Evolutionary conservation across 2,888 invertebrate species (phyloP), one percentile per base, ranked within the genome.

Genomic region (Volucella inanis): DNA sequence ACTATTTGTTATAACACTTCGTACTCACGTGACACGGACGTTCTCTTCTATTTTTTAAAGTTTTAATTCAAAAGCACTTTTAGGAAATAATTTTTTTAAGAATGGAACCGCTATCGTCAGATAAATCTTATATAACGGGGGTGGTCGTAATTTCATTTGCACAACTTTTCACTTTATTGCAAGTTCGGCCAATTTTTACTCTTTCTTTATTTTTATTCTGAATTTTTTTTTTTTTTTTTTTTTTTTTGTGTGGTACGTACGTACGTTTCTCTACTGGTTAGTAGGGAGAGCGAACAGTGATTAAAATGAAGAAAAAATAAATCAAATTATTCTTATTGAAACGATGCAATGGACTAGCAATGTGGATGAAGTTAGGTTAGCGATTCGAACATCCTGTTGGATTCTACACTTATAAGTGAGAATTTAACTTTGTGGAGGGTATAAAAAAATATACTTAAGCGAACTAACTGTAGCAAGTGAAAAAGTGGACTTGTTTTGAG

Each of bases 131-230:
- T 85, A 85, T 85, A 85, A 85, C 67, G 75, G 81, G 77, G 67
- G 72, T 82, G 75, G 80, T 81, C 81, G 81, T 76, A 76, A 77
- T 77, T 85, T 80, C 76, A 76, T 85, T 77, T 72, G 76, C 85
- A 81, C 81, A 81, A 85, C 76, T 85, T 85, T 85, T 81, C 81
- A 85, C 77, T 85, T 80, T 76, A 76, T 85, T 75, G 70, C 75
- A 54, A 79, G 70, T 75, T 79, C 79, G 43, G 74, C 64, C 62
- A 79, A 78, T 61, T 78, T 57, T 68, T 78, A 18, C 8, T 47
- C 49, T 39, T 55, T 57, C 64, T 62, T 41, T 50, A 31, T 15
- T 78, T 70, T 50, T 22, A n/a, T 52, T 59, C 39, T 22, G 18
- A 22, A 31, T 68, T 55, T 41, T 45, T 43, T n/a, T 49, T 14